These are phyloP conservation scores for Cydia amplana DNA, from an alignment of 1,140 invertebrate species.

Conservation along the genomic window DNA sequence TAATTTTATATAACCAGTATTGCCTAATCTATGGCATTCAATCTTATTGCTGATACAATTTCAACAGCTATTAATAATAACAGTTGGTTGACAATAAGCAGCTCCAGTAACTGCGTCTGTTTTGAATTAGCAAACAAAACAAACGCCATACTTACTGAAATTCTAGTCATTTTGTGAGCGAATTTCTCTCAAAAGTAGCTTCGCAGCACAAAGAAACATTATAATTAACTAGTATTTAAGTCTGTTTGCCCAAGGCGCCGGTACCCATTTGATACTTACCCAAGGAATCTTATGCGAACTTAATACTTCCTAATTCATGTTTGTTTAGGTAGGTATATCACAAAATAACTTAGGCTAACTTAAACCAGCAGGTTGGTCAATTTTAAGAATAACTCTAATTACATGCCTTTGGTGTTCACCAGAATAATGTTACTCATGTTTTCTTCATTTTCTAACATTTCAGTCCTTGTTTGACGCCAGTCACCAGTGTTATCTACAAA, in stretches of 20 bases:
- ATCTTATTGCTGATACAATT: not conserved
- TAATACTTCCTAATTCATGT: too few relatives aligned
- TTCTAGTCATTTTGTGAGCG: slow-evolving; percentile 9
- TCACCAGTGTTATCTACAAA: too few relatives aligned
- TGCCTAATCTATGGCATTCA: not conserved
- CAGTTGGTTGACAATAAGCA: not conserved
- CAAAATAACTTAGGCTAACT: too few relatives aligned
- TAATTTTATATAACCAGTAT: too few relatives aligned
- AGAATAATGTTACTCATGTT: too few relatives aligned
- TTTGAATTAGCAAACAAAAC: slow-evolving; percentile 13
- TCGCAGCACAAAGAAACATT: slow-evolving; percentile 16
- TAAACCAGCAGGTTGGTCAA: not conserved
- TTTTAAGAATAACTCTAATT: too few relatives aligned
- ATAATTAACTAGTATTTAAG: slow-evolving; percentile 33
- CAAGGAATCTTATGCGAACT: not conserved
- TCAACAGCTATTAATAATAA: not conserved
- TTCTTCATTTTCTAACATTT: too few relatives aligned
- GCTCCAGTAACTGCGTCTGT: not conserved
- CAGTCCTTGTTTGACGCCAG: too few relatives aligned
- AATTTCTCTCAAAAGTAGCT: slow-evolving; percentile 17
- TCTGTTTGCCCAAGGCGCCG: slow-evolving; percentile 14
- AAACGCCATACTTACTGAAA: not conserved
- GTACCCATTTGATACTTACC: not conserved
- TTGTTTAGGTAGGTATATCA: too few relatives aligned
- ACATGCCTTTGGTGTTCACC: too few relatives aligned